Base-by-base conservation (phyloP, 1,140 invertebrate genomes). In the Drosophila nebulosa region DNA sequence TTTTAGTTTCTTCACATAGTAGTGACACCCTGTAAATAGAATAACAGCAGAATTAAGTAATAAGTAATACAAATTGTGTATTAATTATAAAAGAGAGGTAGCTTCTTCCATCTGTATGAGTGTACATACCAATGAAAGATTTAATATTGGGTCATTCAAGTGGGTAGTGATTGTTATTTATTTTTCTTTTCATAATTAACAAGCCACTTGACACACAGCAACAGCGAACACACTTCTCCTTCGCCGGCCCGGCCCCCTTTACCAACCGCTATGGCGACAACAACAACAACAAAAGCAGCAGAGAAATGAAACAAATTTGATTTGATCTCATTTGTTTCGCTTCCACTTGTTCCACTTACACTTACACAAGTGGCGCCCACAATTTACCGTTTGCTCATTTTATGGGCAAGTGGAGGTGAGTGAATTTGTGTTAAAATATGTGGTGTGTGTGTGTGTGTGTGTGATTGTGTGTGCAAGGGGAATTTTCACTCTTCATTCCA, bases 141-240 rank as follows among this genome's bases (percentile, higher is more conserved):
- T 63, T 50, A 52, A 67, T 55, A 39, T 63, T 58, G 53, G 69
- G 60, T 39, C 56, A 64, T 63, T 76, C 32, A 56, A 75, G 73
- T 72, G 69, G 69, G 74, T 60, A 63, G 55, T 58, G 74, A 77
- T 74, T 74, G 52, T 73, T 55, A 58, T 26, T 57, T 64, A 59
- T 79, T 53, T 53, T 53, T 60, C 35, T 53, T 53, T 53, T 60
- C 35, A 86, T 86, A 85, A 85, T 85, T 86, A 85, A 85, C 80
- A 85, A 85, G 80, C 74, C 81, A 85, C 80, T 85, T 85, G 83
- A 85, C 77, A 74, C 59, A 79, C 58, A 59, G 59, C 27, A 30
- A 64, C 46, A 26, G 24, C 24, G 27, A 6, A 9, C 30, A 42
- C 53, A 16, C 7, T 42, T 6, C 36, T 16, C 39, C 39, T 42